Base-by-base conservation (phyloP, 2,888 invertebrate species). In the Junonia oenone region DNA sequence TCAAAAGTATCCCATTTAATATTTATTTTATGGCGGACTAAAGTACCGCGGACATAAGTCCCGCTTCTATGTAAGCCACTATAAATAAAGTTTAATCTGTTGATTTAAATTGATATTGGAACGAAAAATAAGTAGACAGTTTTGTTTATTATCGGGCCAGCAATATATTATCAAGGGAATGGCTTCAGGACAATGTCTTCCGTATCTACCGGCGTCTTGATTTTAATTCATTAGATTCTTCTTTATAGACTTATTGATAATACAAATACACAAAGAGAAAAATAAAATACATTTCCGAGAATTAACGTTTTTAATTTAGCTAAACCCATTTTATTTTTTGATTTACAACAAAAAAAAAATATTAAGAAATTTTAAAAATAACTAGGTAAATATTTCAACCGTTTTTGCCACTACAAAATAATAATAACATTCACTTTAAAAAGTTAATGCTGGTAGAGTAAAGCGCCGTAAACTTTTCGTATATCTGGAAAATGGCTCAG, bases 401-500 rank as follows among this genome's bases (percentile, higher is more conserved):
- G 6, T n/a, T 13, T 35, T 14, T 35, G 1, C n/a, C 14, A 14
- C 14, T 35, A 14, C 6, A 35, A 13, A 35, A 35, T 6, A 14
- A n/a, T 2, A n/a, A 35, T 35, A 35, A 13, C n/a, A n/a, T 22
- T 22, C 22, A 5, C 22, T 19, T 40, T 40, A 17, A 6, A 19
- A 40, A 40, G 43, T n/a, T 43, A 29, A 26, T 35, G 19, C n/a
- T 35, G 26, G 51, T 45, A 33, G 35, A 51, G 33, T 35, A 9
- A 51, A n/a, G 26, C 26, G 14, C 15, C 19, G 26, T 33, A 45
- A 37, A 51, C 27, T 52, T 37, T 33, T 27, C 27, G 45, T 37
- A 37, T 46, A 35, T 33, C 45, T 26, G 26, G 52, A 43, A 45
- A 45, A 52, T 52, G 45, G 37, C 45, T 45, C 2, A 45, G 52